Evolutionary conservation across 2,113 vertebrate genomes (phyloP).

Genomic region (Carollia perspicillata): DNA sequence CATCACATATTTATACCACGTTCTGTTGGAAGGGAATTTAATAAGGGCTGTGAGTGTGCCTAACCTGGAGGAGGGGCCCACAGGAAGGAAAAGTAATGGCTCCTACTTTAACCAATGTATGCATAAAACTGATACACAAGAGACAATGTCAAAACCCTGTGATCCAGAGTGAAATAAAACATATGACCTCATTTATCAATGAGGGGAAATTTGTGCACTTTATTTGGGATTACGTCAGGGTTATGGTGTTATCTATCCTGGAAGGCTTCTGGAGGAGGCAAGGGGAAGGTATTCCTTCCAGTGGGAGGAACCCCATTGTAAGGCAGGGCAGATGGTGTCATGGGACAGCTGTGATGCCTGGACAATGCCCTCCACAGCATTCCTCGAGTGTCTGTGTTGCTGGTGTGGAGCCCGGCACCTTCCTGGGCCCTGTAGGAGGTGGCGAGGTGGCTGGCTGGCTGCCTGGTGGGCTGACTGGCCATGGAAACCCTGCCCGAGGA

Average conservation of each 20-base stretch:
- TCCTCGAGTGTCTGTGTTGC: rapidly evolving
- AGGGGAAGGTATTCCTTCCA: not conserved
- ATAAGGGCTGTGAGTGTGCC: not conserved
- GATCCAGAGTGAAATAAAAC: not conserved
- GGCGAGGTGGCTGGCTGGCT: not conserved
- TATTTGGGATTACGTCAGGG: not conserved
- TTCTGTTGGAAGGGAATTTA: not conserved
- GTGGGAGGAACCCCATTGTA: not conserved
- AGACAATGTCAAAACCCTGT: not conserved
- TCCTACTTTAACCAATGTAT: not conserved
- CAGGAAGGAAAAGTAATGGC: not conserved
- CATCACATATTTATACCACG: not conserved
- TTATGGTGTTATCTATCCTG: not conserved
- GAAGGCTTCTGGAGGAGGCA: not conserved
- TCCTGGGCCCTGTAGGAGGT: not conserved
- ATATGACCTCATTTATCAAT: not conserved
- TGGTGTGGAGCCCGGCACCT: not conserved
- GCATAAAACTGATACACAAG: not conserved
- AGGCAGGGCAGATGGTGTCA: not conserved
- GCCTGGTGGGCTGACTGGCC: not conserved
- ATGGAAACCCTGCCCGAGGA: not conserved
- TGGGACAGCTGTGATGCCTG: not conserved
- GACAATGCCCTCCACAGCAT: not conserved
- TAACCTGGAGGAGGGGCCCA: not conserved
- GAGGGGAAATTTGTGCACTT: not conserved